Conservation (phyloP, 2,888 invertebrate genomes). For the Volucella zonaria region DNA sequence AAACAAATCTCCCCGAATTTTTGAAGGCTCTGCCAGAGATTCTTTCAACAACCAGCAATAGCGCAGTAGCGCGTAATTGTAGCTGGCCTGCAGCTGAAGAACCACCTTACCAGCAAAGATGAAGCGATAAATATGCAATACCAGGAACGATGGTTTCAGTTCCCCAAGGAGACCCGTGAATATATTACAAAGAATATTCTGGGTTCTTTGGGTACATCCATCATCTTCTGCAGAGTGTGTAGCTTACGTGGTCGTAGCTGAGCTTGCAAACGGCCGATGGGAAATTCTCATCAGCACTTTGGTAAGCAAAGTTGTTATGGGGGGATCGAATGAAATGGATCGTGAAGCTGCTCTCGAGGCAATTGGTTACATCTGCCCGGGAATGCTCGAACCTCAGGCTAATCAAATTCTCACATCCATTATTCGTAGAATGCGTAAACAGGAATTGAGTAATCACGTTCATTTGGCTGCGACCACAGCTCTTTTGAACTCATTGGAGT, state of each 20-base stretch:
- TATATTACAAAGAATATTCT: conserved; percentile 98
- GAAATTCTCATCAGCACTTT: conserved; percentile 93
- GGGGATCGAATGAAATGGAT: conserved; percentile 94
- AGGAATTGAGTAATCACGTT: conserved; percentile 96
- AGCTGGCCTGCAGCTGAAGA: conserved; percentile 98
- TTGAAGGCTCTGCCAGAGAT: conserved; percentile 96
- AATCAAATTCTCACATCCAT: conserved; percentile 99
- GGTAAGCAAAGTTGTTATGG: conserved; percentile 94
- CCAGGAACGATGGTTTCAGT: conserved; percentile 95
- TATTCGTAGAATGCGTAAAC: conserved; percentile 98
- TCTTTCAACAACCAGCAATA: conserved; percentile 93
- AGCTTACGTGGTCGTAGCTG: conserved; percentile 98
- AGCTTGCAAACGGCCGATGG: conserved; percentile 96
- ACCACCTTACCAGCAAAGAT: conserved; percentile 98
- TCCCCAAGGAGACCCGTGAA: conserved; percentile 92
- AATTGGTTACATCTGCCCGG: conserved; percentile 96
- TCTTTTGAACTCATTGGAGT: conserved; percentile 97
- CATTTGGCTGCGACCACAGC: conserved; percentile 98
- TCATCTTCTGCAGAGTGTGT: conserved; percentile 99
- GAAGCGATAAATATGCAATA: conserved; percentile 89
- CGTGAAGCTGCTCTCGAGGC: conserved; percentile 98
- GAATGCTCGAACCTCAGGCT: conserved; percentile 94
- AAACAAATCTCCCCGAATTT: conserved; percentile 94
- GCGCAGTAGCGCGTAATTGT: conserved; percentile 98
- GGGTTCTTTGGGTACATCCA: conserved; percentile 95